Conservation (phyloP, 2,113 vertebrate species). For the Dicrurus megarhynchus region DNA sequence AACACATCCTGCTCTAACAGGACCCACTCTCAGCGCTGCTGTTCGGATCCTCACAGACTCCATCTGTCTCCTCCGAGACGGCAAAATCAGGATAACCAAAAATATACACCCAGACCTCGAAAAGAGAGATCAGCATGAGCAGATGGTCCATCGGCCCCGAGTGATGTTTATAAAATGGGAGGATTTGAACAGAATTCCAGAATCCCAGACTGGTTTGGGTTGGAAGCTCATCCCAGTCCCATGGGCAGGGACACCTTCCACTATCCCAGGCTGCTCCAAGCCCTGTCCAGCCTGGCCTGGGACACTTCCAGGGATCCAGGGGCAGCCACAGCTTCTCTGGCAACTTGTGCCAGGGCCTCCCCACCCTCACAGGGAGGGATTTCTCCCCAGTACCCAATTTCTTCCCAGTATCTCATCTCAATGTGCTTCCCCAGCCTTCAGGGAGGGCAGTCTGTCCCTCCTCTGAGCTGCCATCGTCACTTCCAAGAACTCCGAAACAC, state of each 20-base stretch:
- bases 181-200: not conserved
- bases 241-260: not conserved
- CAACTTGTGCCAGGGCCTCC: not conserved
- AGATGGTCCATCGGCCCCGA: not conserved
- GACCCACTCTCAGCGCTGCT: not conserved
- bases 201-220: not conserved
- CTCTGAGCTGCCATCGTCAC: not conserved
- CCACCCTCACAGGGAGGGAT: not conserved
- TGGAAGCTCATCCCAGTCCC: not conserved
- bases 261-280: fast-evolving
- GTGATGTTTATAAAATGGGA: not conserved
- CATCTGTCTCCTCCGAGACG: not conserved
- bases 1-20: not conserved
- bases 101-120: not conserved
- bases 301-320: not conserved
- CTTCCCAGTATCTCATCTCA: not conserved
- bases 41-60: not conserved
- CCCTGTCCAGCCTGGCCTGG: fast-evolving
- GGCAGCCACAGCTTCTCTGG: not conserved
- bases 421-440: not conserved
- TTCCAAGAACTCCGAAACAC: not conserved
- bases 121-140: not conserved
- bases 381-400: not conserved
- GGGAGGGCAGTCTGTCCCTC: not conserved
- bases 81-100: not conserved